These are phyloP conservation scores for Dipodomys stephensi DNA, from an alignment of 2,113 vertebrate genomes.

Conservation along the genomic window DNA sequence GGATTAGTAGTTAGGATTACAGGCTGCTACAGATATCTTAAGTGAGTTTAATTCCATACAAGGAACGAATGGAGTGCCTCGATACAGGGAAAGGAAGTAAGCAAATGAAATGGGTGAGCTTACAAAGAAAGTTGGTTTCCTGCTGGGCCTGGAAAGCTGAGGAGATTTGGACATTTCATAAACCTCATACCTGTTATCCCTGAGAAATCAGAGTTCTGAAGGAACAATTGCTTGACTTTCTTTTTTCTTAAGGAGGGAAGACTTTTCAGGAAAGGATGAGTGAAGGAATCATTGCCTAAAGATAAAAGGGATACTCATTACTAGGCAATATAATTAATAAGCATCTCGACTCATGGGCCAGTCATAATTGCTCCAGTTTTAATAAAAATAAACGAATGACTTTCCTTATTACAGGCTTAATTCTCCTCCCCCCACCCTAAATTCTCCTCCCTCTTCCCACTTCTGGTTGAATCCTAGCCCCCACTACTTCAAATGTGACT, in stretches of 20 bases:
- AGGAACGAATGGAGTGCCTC: neutral
- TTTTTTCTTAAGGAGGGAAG: neutral
- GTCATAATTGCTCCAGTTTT: neutral
- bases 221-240: neutral
- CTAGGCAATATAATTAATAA: neutral
- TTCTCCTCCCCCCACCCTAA: neutral
- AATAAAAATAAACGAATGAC: neutral
- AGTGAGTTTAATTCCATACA: neutral
- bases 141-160: neutral
- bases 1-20: too few relatives aligned
- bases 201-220: neutral
- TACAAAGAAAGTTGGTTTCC: neutral
- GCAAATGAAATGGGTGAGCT: neutral
- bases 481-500: neutral
- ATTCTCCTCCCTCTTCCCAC: rapidly evolving
- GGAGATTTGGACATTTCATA: neutral
- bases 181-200: neutral
- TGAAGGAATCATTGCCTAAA: conserved; percentile 22
- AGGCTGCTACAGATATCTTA: neutral
- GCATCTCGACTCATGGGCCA: neutral
- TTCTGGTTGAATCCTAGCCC: neutral
- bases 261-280: neutral
- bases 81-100: neutral
- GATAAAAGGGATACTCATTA: neutral
- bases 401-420: neutral